phyloP scores from a whole-genome alignment of 1,140 invertebrate species.

The Thalassaphorura encarpata region DNA sequence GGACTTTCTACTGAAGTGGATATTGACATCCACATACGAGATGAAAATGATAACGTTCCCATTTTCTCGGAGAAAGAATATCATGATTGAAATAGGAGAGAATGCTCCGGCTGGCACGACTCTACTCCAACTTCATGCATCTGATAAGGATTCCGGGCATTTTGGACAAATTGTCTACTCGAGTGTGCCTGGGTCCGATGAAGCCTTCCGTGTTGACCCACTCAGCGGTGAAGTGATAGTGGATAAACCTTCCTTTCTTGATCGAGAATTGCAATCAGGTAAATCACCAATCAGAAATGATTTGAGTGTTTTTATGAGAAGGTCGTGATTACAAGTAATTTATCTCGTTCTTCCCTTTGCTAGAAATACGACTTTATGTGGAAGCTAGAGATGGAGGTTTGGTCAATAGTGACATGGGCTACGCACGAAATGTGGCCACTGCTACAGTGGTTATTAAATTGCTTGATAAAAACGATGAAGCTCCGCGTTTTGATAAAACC shows the following conservation, averaged over 20 bases:
- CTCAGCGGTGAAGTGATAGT: slow-evolving; percentile 67
- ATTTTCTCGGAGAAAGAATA: slow-evolving; percentile 63
- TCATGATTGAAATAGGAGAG: slow-evolving; percentile 60
- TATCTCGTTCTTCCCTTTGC: neutral
- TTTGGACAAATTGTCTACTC: slow-evolving; percentile 66
- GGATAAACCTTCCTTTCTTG: slow-evolving; percentile 58
- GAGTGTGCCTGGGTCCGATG: slow-evolving; percentile 56
- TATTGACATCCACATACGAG: slow-evolving; percentile 67
- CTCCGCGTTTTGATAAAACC: slow-evolving; percentile 17
- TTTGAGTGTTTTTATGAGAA: neutral
- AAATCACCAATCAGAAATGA: slow-evolving; percentile 1
- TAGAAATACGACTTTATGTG: slow-evolving; percentile 31
- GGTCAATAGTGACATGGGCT: slow-evolving; percentile 6
- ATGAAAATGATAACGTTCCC: slow-evolving; percentile 66
- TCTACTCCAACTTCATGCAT: slow-evolving; percentile 53
- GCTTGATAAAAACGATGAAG: slow-evolving; percentile 22
- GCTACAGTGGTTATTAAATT: slow-evolving; percentile 23
- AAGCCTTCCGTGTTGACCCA: slow-evolving; percentile 65
- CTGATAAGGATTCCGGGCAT: slow-evolving; percentile 18
- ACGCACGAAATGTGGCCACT: slow-evolving; percentile 21
- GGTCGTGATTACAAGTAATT: neutral
- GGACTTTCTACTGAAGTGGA: slow-evolving; percentile 54
- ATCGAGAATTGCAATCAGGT: slow-evolving; percentile 63
- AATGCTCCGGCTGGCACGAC: slow-evolving; percentile 64
- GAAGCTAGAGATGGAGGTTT: slow-evolving; percentile 30